Conservation (phyloP, 2,888 invertebrate genomes). For the Trypoxylon attenuatum region DNA sequence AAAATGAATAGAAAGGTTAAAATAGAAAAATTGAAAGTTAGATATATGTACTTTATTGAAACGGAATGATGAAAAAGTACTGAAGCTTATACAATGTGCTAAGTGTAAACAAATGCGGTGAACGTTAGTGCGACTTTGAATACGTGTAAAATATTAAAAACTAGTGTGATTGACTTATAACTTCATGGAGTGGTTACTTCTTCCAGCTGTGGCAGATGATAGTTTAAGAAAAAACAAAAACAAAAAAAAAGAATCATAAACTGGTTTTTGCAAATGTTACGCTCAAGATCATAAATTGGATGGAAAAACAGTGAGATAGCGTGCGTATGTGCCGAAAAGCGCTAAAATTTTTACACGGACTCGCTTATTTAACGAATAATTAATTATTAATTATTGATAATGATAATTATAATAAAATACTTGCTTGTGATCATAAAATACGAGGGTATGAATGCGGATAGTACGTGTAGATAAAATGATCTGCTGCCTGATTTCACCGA, state of each 20-base stretch:
- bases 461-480: conserved; percentile 50
- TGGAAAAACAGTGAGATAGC: conserved; percentile 46
- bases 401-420: conserved; percentile 58
- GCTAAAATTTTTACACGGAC: conserved; percentile 69
- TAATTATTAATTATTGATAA: conserved; percentile 60
- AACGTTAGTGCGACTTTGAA: conserved; percentile 46
- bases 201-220: conserved; percentile 54
- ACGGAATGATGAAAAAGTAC: conserved; percentile 31
- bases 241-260: conserved; percentile 42
- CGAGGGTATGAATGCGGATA: conserved; percentile 56
- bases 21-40: conserved; percentile 38
- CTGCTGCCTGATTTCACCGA: conserved; percentile 48
- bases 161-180: conserved; percentile 54
- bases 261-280: conserved; percentile 47
- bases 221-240: conserved; percentile 47
- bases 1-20: conserved; percentile 29
- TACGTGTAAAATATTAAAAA: conserved; percentile 54
- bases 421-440: conserved; percentile 61
- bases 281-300: conserved; percentile 46
- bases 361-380: conserved; percentile 68
- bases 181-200: conserved; percentile 52
- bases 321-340: conserved; percentile 51
- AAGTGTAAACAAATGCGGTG: conserved; percentile 44
- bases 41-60: conserved; percentile 46
- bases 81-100: conserved; percentile 33